These are phyloP conservation scores for Turritopsis dohrnii DNA, from an alignment of 30 jellyfish, hydroid and myxozoan genomes.

Conservation along the genomic window DNA sequence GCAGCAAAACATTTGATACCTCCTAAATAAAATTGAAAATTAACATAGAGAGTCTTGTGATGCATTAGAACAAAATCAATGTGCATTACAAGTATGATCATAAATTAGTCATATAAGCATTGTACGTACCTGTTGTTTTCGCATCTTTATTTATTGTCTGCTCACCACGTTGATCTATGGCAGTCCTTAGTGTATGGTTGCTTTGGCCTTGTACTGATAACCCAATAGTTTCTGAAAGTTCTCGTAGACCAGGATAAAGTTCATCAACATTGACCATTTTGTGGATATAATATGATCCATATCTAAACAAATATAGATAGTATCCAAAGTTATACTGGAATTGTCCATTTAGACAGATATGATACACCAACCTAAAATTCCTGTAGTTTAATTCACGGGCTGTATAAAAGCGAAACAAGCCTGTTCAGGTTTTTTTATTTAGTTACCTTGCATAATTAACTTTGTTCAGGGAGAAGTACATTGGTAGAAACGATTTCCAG, in stretches of 20 bases:
- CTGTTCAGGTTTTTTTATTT: too few relatives aligned
- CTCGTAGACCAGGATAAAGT: background rate
- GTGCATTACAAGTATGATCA: background rate
- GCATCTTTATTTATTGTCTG: slow-evolving; percentile 1
- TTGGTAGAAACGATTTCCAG: slow-evolving; percentile 32
- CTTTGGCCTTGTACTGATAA: background rate
- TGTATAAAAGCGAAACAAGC: too few relatives aligned
- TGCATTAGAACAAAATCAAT: background rate
- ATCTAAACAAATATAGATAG: background rate
- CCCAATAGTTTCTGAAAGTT: background rate
- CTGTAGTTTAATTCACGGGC: too few relatives aligned
- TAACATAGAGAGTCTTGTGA: too few relatives aligned
- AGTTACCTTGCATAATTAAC: slow-evolving; percentile 32
- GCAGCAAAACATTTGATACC: background rate
- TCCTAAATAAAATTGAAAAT: background rate
- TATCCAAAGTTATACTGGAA: too few relatives aligned
- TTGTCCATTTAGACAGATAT: background rate
- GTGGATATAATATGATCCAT: background rate
- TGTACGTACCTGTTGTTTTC: background rate
- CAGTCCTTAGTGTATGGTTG: background rate
- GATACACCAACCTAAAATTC: background rate
- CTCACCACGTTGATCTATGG: slow-evolving; percentile 1
- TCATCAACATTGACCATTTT: background rate
- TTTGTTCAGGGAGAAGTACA: slow-evolving; percentile 18
- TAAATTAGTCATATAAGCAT: background rate